phyloP scores from a whole-genome alignment of 1,140 invertebrate genomes.

The Cydia strobilella region DNA sequence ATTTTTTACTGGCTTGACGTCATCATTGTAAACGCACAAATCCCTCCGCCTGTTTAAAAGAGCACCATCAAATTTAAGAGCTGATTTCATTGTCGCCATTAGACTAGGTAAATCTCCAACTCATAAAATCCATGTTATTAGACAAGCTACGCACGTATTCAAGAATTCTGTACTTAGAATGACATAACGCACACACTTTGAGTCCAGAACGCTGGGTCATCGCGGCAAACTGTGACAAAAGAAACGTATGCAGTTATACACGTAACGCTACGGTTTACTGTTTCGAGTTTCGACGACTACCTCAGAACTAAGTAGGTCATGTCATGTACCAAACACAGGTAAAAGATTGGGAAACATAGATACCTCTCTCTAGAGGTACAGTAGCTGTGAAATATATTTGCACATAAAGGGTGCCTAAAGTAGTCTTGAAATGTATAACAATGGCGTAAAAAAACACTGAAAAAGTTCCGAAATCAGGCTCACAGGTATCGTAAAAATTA shows the following conservation, averaged over 20 bases:
- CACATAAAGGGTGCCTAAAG: too few relatives aligned
- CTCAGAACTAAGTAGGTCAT: constrained; percentile 5
- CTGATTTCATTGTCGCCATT: constrained; percentile 11
- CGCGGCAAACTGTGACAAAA: constrained; percentile 31
- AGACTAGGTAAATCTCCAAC: constrained; percentile 10
- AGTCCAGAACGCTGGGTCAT: constrained; percentile 21
- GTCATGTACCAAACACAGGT: background rate
- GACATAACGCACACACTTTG: constrained; percentile 25
- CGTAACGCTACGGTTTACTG: constrained; percentile 16
- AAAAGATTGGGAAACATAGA: background rate
- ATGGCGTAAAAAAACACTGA: background rate
- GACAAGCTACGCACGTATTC: constrained; percentile 20
- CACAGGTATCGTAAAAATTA: background rate
- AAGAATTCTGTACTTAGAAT: constrained; percentile 17
- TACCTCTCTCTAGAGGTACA: too few relatives aligned
- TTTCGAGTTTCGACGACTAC: background rate
- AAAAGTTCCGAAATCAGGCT: background rate
- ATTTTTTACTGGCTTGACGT: background rate
- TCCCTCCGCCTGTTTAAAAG: background rate
- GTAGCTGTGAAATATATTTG: too few relatives aligned
- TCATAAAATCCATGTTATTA: constrained; percentile 21
- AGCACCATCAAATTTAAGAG: constrained; percentile 5
- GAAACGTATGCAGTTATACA: constrained; percentile 30
- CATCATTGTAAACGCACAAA: background rate
- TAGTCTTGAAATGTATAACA: too few relatives aligned